A percentile compares a stretch with the other conserved stretches of the same genome.
Conservation (phyloP, 1,140 invertebrate species). For the Lasioglossum baleicum region DNA sequence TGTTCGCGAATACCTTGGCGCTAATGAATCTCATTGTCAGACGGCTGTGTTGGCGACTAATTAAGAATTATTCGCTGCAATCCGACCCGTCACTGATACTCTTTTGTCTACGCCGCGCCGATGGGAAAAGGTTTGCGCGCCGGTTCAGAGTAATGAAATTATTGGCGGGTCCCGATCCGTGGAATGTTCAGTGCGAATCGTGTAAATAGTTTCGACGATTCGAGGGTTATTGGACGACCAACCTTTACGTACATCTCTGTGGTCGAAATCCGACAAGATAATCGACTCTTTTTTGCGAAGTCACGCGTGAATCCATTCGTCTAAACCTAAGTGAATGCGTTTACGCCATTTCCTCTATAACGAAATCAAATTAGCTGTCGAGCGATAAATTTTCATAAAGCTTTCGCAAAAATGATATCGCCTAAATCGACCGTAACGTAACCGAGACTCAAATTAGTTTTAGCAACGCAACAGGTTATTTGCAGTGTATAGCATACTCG, state of each 20-base stretch:
- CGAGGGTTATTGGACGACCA: background rate
- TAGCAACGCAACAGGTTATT: no score
- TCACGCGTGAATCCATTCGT: no score
- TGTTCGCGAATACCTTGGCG: background rate
- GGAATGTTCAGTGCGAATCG: background rate
- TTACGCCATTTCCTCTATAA: no score
- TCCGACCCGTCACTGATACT: background rate
- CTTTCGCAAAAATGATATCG: no score
- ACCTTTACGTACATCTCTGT: no score
- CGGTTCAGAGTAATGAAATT: conserved; percentile 29
- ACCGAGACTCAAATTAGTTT: no score
- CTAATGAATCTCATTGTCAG: background rate
- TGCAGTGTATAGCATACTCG: no score
- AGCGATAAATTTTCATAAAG: no score
- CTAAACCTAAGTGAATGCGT: no score
- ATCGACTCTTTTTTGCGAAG: no score
- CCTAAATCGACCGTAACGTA: no score
- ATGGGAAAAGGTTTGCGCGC: background rate
- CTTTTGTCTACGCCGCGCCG: background rate
- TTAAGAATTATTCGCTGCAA: conserved; percentile 20
- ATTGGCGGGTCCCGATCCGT: background rate
- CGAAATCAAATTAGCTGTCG: no score
- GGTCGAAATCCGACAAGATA: background rate
- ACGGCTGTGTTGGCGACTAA: background rate
- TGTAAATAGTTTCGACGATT: conserved; percentile 13